Percentiles rank a stretch among this genome's conserved stretches.
phyloP scores from a whole-genome alignment of 2,797 vertebrate genomes.

The Cetoscarus ocellatus region DNA sequence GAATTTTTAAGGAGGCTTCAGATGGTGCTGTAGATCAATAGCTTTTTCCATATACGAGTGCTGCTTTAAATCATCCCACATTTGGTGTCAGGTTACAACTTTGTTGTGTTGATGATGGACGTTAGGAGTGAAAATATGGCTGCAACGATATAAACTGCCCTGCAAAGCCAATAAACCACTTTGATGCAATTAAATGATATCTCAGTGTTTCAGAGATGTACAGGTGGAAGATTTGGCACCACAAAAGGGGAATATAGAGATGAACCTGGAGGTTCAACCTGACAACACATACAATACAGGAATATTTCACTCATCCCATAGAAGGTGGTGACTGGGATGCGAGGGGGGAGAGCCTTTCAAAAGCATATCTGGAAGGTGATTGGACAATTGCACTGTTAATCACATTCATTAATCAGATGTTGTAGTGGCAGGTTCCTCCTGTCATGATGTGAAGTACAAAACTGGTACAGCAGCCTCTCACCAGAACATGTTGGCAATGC shows the following conservation, averaged over 20 bases:
- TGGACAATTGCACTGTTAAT: too few species aligned
- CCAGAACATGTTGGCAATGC: too few species aligned
- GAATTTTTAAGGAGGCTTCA: conserved; percentile 65
- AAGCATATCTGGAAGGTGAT: too few species aligned
- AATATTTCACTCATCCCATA: too few species aligned
- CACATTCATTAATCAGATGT: too few species aligned
- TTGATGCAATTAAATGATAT: conserved; percentile 25
- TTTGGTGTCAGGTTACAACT: conserved; percentile 37
- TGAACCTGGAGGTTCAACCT: background rate
- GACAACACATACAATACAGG: too few species aligned
- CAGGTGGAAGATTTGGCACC: conserved; percentile 5
- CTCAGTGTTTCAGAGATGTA: conserved; percentile 8
- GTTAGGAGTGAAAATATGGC: conserved; percentile 41
- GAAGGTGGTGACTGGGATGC: too few species aligned
- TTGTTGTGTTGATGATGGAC: conserved; percentile 34
- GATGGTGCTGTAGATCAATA: conserved; percentile 65
- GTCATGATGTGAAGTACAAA: too few species aligned
- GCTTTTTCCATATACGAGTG: conserved; percentile 43
- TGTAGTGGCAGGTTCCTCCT: too few species aligned
- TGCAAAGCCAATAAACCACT: conserved; percentile 33
- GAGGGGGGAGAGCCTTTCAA: too few species aligned
- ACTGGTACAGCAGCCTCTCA: too few species aligned
- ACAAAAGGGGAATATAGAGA: conserved; percentile 1
- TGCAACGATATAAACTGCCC: conserved; percentile 28
- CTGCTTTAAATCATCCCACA: conserved; percentile 56